Evolutionary conservation across 35 echinoderm and acorn worm genomes (phyloP).

Genomic region (Chiridota heheva): DNA sequence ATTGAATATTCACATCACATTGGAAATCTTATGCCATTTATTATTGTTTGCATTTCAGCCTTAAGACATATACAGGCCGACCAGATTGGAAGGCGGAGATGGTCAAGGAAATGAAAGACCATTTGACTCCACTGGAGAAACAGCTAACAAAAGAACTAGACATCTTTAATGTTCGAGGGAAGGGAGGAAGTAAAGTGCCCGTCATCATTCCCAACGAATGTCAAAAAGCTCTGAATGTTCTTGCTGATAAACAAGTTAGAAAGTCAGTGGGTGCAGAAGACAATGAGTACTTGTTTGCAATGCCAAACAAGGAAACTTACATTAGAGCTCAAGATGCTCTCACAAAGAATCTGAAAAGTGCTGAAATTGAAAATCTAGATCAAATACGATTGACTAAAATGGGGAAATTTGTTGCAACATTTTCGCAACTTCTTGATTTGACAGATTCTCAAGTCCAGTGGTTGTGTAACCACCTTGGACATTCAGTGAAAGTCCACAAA

Average conservation of each 20-base stretch:
- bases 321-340: background rate
- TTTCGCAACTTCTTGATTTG: conserved; percentile 5
- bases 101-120: too few relatives aligned
- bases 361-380: background rate
- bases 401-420: conserved; percentile 28
- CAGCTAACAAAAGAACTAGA: too few relatives aligned
- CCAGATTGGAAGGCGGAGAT: too few relatives aligned
- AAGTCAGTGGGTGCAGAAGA: background rate
- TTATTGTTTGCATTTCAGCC: too few relatives aligned
- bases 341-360: background rate
- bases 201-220: conserved; percentile 6
- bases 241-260: background rate
- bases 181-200: background rate
- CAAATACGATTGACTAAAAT: conserved; percentile 21
- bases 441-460: conserved; percentile 18
- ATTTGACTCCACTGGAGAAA: too few relatives aligned
- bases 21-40: too few relatives aligned
- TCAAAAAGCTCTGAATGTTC: background rate
- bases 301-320: background rate
- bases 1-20: too few relatives aligned
- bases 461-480: conserved; percentile 37
- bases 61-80: too few relatives aligned
- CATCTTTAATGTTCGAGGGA: background rate
- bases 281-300: background rate
- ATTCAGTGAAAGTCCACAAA: conserved; percentile 7